Conservation (phyloP, 2,797 vertebrate species). For the Malacoraja senta region DNA sequence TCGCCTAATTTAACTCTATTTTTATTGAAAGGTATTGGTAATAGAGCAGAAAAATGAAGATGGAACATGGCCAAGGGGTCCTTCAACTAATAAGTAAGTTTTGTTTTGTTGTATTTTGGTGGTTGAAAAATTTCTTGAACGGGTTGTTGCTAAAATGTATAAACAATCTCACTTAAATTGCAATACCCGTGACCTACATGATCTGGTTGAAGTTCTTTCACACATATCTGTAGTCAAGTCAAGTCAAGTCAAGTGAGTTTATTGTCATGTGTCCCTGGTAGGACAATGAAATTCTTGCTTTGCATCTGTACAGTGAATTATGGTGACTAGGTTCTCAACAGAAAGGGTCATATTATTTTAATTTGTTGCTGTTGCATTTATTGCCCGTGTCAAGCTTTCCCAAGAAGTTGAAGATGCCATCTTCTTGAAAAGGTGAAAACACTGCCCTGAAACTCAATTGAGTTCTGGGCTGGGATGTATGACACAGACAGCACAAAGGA, state of each 20-base stretch:
- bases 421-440: not conserved
- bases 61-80: conserved; percentile 89
- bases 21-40: conserved; percentile 76
- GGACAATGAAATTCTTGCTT: no score
- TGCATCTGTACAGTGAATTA: not conserved
- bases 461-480: no score
- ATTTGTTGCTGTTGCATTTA: not conserved
- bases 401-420: not conserved
- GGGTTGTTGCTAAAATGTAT: not conserved
- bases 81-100: conserved; percentile 86
- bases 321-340: not conserved
- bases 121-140: conserved; percentile 41
- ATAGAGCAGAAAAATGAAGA: conserved; percentile 97
- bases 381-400: not conserved
- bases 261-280: no score
- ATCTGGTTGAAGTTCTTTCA: not conserved
- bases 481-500: no score
- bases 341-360: not conserved
- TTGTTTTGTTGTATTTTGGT: conserved; percentile 52
- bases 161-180: not conserved
- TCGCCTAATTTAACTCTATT: conserved; percentile 38
- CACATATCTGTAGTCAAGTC: not conserved
- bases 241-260: no score
- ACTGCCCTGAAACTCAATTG: no score
- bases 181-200: not conserved